Conservation (phyloP, 2,888 invertebrate species). For the Baccha elongata region DNA sequence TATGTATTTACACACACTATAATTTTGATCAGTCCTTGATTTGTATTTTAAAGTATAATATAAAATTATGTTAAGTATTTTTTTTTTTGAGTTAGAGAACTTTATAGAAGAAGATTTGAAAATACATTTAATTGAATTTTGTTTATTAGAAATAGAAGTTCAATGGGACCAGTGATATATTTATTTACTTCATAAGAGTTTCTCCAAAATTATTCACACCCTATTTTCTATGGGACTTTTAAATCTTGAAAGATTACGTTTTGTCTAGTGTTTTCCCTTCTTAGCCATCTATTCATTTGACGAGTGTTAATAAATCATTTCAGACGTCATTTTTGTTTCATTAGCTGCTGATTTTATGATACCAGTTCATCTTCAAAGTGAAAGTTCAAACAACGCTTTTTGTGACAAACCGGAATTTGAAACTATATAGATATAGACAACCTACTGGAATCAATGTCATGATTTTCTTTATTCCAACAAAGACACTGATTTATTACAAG, state of each 20-base stretch:
- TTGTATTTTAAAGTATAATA: conserved; percentile 13
- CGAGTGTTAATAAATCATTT: conserved; percentile 52
- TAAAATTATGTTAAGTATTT: background rate
- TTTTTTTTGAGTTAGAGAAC: too few relatives aligned
- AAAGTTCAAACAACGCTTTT: conserved; percentile 45
- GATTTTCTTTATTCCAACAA: background rate
- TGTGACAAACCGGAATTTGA: conserved; percentile 29
- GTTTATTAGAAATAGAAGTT: too few relatives aligned
- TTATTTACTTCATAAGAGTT: too few relatives aligned
- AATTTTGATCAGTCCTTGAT: conserved; percentile 67
- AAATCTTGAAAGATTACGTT: too few relatives aligned
- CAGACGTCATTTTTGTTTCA: conserved; percentile 47
- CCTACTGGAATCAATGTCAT: background rate
- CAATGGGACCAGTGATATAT: too few relatives aligned
- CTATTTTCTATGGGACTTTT: too few relatives aligned
- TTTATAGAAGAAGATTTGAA: background rate
- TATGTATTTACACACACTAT: conserved; percentile 57
- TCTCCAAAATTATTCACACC: too few relatives aligned
- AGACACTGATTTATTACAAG: conserved; percentile 21
- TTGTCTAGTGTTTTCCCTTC: conserved; percentile 9
- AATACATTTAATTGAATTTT: too few relatives aligned
- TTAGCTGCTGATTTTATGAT: conserved; percentile 51
- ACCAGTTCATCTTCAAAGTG: conserved; percentile 32
- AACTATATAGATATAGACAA: background rate
- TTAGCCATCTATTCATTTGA: conserved; percentile 16